Evolutionary conservation across 2,888 invertebrate genomes (phyloP).

Genomic region (Zaprionus obscuricornis): DNA sequence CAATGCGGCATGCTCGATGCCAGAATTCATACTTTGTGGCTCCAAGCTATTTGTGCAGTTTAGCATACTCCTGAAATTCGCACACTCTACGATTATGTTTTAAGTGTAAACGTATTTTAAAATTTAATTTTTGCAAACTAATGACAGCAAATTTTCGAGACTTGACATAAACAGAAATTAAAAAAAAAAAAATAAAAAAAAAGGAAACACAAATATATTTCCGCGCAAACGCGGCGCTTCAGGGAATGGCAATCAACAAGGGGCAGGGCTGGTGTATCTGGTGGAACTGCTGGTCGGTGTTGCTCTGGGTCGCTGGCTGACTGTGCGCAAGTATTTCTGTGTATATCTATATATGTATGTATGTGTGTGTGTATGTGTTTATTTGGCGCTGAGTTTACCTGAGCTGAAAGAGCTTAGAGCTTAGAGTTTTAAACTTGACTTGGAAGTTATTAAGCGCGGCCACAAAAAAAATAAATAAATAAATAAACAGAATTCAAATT

Average conservation of each 20-base stretch:
- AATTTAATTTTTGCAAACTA: conserved; percentile 72
- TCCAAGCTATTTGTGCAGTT: conserved; percentile 97
- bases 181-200: not conserved
- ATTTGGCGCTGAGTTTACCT: conserved; percentile 11
- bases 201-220: conserved; percentile 37
- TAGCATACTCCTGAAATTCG: conserved; percentile 94
- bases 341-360: not conserved
- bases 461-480: conserved; percentile 19
- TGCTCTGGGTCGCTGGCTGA: not conserved
- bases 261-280: too few relatives aligned
- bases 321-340: not conserved
- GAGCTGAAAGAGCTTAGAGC: conserved; percentile 48
- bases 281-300: too few relatives aligned
- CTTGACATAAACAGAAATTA: conserved; percentile 26
- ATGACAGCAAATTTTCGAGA: conserved; percentile 72
- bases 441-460: conserved; percentile 75
- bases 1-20: conserved; percentile 90
- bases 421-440: conserved; percentile 51
- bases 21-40: conserved; percentile 91
- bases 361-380: conserved; percentile 2
- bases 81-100: conserved; percentile 85
- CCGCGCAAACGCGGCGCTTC: conserved; percentile 21
- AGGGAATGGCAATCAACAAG: conserved; percentile 4
- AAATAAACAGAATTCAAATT: not conserved
- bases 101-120: conserved; percentile 83